These are phyloP conservation scores for Hetaerina titia DNA, from an alignment of 2,888 invertebrate species.

Conservation along the genomic window DNA sequence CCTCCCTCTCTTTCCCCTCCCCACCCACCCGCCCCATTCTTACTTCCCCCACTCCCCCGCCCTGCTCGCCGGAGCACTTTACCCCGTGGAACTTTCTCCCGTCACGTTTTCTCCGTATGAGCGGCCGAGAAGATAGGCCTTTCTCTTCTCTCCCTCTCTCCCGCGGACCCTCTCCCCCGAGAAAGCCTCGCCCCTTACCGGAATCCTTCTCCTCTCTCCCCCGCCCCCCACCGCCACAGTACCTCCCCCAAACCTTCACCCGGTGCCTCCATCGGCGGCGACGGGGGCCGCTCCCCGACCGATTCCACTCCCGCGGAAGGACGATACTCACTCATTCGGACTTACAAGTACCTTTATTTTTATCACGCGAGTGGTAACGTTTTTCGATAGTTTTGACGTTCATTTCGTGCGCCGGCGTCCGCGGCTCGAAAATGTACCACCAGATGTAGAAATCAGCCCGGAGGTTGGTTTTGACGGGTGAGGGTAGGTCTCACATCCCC, in stretches of 20 bases:
- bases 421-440: too few relatives aligned
- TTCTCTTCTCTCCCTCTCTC: conserved; percentile 1
- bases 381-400: too few relatives aligned
- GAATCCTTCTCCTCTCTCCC: neutral
- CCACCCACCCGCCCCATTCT: neutral
- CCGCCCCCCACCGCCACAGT: neutral
- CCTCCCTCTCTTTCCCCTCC: neutral
- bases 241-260: neutral
- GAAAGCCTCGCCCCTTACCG: neutral
- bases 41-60: neutral
- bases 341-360: too few relatives aligned
- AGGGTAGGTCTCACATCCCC: too few relatives aligned
- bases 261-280: neutral
- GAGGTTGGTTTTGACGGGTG: too few relatives aligned
- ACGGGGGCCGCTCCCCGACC: too few relatives aligned
- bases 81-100: conserved; percentile 11
- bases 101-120: conserved; percentile 11
- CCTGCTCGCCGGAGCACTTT: neutral
- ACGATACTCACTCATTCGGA: too few relatives aligned
- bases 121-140: neutral
- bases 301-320: too few relatives aligned
- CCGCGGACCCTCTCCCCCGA: neutral
- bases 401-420: too few relatives aligned
- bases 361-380: too few relatives aligned
- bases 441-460: too few relatives aligned